Base-by-base conservation (phyloP, 2,888 invertebrate genomes). In the Brenthis ino region DNA sequence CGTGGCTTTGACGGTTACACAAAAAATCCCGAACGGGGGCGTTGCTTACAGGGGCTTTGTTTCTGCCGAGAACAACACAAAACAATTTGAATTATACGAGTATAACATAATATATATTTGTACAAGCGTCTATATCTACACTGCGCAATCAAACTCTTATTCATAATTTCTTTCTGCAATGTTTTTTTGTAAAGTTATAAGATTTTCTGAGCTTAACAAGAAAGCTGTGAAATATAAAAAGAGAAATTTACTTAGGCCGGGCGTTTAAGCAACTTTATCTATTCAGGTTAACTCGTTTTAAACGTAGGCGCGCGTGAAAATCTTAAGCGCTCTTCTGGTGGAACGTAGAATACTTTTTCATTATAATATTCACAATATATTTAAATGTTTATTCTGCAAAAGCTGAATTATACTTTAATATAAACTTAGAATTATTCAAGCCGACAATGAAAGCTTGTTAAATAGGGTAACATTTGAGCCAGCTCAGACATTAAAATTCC, bases 401-500 rank as follows among this genome's bases (percentile, higher is more conserved):
- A 20, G 12, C 12, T 51, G 11, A 12, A 37, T 60, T 50, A 4
- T 11, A 48, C 48, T 50, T 60, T n/a, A 8, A 60, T 50, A 50
- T 28, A 50, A 60, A n/a, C 50, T 28, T 50, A 50, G 14, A 55
- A n/a, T 14, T 6, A 28, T 55, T 24, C 28, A 43, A 11, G 8
- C 37, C 11, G 11, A 43, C 11, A 43, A 43, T 0, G 11, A 43
- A 43, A 43, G 8, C 37, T 1, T 43, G 37, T 43, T 43, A 43
- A 43, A 43, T 43, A 43, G 37, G 8, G 37, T 43, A 43, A 43
- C 11, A 8, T 43, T 43, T 11, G 8, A 43, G 2, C 2, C 37
- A 43, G 37, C 11, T 43, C 37, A 43, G 37, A 11, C 37, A 85
- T 87, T 87, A 86, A 85, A 85, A 87, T 87, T 86, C 85, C 85